A percentile compares a stretch with the other conserved stretches of the same genome.
Conservation (phyloP, 2,888 invertebrate species). For the Apamea anceps region DNA sequence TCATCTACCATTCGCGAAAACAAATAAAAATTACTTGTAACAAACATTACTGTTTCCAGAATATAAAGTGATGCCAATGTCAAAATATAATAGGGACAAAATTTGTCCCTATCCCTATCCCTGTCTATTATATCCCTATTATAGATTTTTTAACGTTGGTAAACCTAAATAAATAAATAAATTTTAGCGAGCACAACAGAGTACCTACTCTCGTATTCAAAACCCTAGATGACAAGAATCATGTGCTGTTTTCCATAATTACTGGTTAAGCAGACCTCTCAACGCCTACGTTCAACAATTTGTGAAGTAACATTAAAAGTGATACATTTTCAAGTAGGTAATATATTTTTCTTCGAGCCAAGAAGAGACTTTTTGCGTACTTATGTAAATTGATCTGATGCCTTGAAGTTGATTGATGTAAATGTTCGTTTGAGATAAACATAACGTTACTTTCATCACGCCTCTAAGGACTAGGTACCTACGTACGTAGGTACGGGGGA, state of each 20-base stretch:
- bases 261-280: neutral
- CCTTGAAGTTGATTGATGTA: slow-evolving; percentile 53
- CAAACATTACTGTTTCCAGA: too few species aligned
- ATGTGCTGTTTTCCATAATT: slow-evolving; percentile 15
- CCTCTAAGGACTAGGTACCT: neutral
- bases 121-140: too few species aligned
- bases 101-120: too few species aligned
- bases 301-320: slow-evolving; percentile 20
- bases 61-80: too few species aligned
- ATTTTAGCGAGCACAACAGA: neutral
- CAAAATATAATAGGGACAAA: too few species aligned
- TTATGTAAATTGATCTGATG: slow-evolving; percentile 38
- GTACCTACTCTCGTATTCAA: neutral
- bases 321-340: slow-evolving; percentile 39
- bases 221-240: neutral
- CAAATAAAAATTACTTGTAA: too few species aligned
- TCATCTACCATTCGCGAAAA: too few species aligned
- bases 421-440: slow-evolving; percentile 26
- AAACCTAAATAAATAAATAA: too few species aligned
- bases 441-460: slow-evolving; percentile 2
- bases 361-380: slow-evolving; percentile 29
- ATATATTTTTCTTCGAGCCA: slow-evolving; percentile 19
- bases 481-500: neutral
- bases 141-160: too few species aligned
- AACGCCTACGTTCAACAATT: slow-evolving; percentile 3